Evolutionary conservation across 35 echinoderm and acorn worm genomes (phyloP).

Genomic region (Anneissia japonica): DNA sequence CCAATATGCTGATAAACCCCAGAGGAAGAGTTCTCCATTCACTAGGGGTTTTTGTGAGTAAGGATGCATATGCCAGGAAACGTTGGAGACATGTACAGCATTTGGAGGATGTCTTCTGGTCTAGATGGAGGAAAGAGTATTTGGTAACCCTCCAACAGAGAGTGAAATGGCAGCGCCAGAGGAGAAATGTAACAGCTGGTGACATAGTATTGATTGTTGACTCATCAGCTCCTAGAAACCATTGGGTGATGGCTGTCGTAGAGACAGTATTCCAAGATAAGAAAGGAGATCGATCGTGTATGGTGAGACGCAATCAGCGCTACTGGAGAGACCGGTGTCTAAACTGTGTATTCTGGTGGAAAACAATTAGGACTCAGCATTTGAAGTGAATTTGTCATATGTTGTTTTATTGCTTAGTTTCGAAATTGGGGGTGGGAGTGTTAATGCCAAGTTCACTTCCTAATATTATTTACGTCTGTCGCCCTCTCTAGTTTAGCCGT

Average conservation of each 20-base stretch:
- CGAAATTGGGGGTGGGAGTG: too few species aligned
- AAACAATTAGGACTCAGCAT: too few species aligned
- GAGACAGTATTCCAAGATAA: not conserved
- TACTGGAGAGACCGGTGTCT: slow-evolving; percentile 14
- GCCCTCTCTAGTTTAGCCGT: too few species aligned
- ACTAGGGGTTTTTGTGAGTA: not conserved
- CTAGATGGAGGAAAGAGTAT: slow-evolving; percentile 43
- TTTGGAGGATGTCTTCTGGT: slow-evolving; percentile 38
- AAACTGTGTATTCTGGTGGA: slow-evolving; percentile 23
- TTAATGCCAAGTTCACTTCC: too few species aligned
- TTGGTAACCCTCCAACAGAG: slow-evolving; percentile 11
- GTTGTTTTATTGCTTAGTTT: too few species aligned
- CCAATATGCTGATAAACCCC: not conserved
- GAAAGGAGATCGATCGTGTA: slow-evolving; percentile 4
- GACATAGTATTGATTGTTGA: slow-evolving; percentile 44
- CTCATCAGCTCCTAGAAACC: not conserved
- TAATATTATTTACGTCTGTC: too few species aligned
- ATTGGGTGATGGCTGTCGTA: slow-evolving; percentile 23
- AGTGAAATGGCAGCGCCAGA: slow-evolving; percentile 8
- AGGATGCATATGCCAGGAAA: slow-evolving; percentile 43
- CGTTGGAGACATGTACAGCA: slow-evolving; percentile 54
- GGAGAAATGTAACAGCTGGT: slow-evolving; percentile 18
- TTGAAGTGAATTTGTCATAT: too few species aligned
- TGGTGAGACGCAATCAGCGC: not conserved
- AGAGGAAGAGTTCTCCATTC: not conserved